These are phyloP conservation scores for Montipora cactus DNA, from an alignment of 64 coral and sea anemone genomes.

Conservation along the genomic window DNA sequence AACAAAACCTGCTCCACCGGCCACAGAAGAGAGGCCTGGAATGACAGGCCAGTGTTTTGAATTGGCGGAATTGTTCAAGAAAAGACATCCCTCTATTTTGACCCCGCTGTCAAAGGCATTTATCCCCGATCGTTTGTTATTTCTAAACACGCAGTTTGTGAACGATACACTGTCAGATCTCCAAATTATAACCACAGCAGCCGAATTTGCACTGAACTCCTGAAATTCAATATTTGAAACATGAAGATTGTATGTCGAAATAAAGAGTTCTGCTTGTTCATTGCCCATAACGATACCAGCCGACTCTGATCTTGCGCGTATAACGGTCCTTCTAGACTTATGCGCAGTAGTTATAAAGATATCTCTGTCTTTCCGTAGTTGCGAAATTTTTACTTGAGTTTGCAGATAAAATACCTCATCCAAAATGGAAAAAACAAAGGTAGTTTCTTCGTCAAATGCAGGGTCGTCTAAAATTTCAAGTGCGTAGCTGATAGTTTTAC, in stretches of 20 bases:
- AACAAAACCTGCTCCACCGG: conserved; percentile 60
- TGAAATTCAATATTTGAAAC: conserved; percentile 69
- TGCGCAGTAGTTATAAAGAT: not conserved
- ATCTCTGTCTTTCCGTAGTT: conserved; percentile 5
- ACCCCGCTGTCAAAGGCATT: conserved; percentile 84
- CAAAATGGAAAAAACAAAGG: conserved; percentile 23
- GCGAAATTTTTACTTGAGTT: conserved; percentile 1
- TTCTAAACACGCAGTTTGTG: conserved; percentile 56
- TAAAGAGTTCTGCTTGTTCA: not conserved
- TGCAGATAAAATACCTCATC: conserved; percentile 20
- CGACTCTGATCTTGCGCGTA: not conserved
- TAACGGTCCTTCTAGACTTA: not conserved
- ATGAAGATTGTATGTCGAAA: conserved; percentile 55
- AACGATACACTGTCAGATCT: conserved; percentile 64
- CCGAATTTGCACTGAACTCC: conserved; percentile 48
- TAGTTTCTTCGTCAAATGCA: not conserved
- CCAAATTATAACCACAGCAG: conserved; percentile 78
- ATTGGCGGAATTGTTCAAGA: conserved; percentile 80
- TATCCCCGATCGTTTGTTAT: conserved; percentile 72
- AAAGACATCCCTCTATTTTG: conserved; percentile 41
- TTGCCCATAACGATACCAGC: conserved; percentile 15
- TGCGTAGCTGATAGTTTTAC: conserved; percentile 23
- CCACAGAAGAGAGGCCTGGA: conserved; percentile 35
- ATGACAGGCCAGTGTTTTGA: not conserved
- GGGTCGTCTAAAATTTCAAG: not conserved